Base-by-base conservation (phyloP, 2,113 vertebrate species). In the Tetrax tetrax region DNA sequence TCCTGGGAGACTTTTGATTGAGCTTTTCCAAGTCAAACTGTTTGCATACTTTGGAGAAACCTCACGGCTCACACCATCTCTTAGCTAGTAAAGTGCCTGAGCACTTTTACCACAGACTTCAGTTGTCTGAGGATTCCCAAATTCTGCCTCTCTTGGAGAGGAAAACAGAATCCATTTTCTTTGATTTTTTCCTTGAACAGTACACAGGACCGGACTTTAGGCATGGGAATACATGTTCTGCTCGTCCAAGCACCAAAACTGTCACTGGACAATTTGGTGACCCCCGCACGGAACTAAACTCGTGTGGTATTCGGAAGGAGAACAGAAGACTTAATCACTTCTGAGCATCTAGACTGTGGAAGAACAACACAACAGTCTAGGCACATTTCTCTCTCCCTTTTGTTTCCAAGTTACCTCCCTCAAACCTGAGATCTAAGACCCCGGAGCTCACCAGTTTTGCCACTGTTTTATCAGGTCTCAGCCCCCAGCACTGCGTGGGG, bases 251-350 rank as follows among this genome's bases (percentile, higher is more conserved):
- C 47, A 63, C 10, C 57, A 79, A 29, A 83, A 28, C 13, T 38
- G 11, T 15, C 28, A 59, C 31, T 9, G 45, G 23, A 38, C 16
- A 78, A 56, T 24, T 56, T 4, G 1, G 24, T 14, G 35, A 33
- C 22, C 2, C 37, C 6, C 9, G 4, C 21, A 4, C 3, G 1
- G 23, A 82, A 35, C 19, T 35, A 38, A 71, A 68, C 7, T 41
- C 0, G 0, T 6, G 38, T 9, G 12, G 8, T 41, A 38, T 63
- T 18, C 31, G 57, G 14, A 60, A 54, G 35, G 37, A 63, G 12
- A 50, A 77, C 4, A 28, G 19, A n/a, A 85, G 31, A 76, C 48
- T 6, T 60, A 28, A 56, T n/a, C 21, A 13, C 38, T 77, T 77
- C 60, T 71, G 54, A 37, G 37, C 38, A 35, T 13, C 20, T 7